Evolutionary conservation across 2,888 invertebrate species (phyloP).

Genomic region (Cephalotes varians): DNA sequence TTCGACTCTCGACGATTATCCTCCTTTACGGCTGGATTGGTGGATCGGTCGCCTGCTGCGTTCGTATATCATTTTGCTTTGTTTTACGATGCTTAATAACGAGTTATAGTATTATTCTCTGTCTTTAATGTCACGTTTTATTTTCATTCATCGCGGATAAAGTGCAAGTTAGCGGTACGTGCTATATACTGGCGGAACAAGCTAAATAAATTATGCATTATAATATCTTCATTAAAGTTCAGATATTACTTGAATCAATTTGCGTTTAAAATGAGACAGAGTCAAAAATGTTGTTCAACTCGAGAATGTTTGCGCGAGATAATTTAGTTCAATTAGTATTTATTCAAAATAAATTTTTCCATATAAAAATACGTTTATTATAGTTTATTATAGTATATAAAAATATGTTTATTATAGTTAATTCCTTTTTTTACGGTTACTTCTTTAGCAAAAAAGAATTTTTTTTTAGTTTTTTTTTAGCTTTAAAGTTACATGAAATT

Average conservation of each 20-base stretch:
- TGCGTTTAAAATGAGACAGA: not conserved
- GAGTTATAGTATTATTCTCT: slow-evolving; percentile 19
- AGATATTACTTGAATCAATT: not conserved
- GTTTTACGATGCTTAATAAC: slow-evolving; percentile 19
- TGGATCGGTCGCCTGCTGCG: slow-evolving; percentile 47
- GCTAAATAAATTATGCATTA: not conserved
- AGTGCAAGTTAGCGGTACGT: slow-evolving; percentile 10
- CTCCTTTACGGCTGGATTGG: slow-evolving; percentile 67
- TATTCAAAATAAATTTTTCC: not conserved
- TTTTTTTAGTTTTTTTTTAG: no score
- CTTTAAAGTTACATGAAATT: no score
- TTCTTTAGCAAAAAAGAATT: not conserved
- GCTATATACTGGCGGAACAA: not conserved
- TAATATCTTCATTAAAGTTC: not conserved
- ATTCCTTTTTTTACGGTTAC: not conserved
- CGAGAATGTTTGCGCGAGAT: no score
- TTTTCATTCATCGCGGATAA: not conserved
- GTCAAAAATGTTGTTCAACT: not conserved
- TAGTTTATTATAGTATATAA: no score
- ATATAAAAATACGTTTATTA: no score
- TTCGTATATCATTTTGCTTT: not conserved
- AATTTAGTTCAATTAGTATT: not conserved
- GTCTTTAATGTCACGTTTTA: slow-evolving; percentile 24
- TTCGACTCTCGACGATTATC: slow-evolving; percentile 70
- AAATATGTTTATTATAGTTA: slow-evolving; percentile 4